Conservation (phyloP, 1,140 invertebrate species). For the Colletes gigas region DNA sequence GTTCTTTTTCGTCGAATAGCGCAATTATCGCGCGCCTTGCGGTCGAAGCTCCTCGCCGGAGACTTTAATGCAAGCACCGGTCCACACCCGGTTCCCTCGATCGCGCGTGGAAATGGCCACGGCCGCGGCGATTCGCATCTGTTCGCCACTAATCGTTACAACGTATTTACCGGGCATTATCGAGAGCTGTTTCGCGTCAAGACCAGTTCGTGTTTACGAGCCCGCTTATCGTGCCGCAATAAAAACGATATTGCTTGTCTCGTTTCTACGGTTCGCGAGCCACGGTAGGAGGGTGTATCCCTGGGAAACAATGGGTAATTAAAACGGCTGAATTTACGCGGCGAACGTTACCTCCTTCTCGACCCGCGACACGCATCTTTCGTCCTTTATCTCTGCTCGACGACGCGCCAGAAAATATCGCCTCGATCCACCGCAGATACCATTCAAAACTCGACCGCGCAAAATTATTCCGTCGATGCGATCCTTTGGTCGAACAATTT, state of each 20-base stretch:
- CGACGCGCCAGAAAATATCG: neutral
- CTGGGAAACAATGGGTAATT: constrained; percentile 56
- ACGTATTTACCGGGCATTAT: constrained; percentile 43
- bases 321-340: constrained; percentile 49
- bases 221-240: constrained; percentile 45
- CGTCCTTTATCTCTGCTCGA: neutral
- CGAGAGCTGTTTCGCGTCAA: constrained; percentile 25
- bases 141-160: constrained; percentile 42
- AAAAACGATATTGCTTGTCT: constrained; percentile 58
- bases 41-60: neutral
- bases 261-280: constrained; percentile 42
- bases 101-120: constrained; percentile 1
- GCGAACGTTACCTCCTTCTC: neutral
- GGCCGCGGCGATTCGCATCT: neutral
- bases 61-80: constrained; percentile 7
- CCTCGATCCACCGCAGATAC: neutral
- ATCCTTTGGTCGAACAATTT: too few species aligned
- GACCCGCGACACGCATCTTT: constrained; percentile 11
- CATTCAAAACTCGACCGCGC: neutral
- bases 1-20: too few species aligned
- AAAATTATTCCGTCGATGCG: neutral
- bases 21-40: neutral
- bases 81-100: neutral
- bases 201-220: constrained; percentile 22
- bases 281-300: neutral